Conservation (phyloP, 2,113 vertebrate genomes). For the Gasterosteus nipponicus region DNA sequence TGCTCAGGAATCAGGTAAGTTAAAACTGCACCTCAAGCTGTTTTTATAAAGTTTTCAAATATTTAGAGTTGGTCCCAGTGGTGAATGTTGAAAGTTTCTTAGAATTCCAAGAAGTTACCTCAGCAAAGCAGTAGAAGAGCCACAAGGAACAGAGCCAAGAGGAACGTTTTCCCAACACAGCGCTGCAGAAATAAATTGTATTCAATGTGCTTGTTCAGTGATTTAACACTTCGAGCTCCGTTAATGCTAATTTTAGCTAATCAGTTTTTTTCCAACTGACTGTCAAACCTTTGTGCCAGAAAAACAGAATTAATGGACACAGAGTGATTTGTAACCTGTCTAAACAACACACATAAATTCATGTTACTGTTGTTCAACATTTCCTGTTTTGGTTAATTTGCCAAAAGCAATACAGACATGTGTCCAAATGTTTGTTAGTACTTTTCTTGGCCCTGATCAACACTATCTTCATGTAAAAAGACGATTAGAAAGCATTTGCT, state of each 20-base stretch:
- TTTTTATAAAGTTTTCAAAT: neutral
- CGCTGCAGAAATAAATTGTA: constrained; percentile 9
- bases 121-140: neutral
- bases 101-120: constrained; percentile 8
- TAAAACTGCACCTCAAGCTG: neutral
- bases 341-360: neutral
- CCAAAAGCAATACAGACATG: neutral
- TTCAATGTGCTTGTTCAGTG: neutral
- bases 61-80: constrained; percentile 12
- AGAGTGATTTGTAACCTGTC: neutral
- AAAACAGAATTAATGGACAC: constrained; percentile 2
- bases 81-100: neutral
- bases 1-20: constrained; percentile 92
- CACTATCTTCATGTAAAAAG: neutral
- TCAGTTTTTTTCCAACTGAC: constrained; percentile 14
- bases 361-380: neutral
- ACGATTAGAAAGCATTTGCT: neutral
- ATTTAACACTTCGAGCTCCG: neutral
- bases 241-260: constrained; percentile 7
- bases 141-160: neutral
- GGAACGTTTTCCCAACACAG: neutral
- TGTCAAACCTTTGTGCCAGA: neutral
- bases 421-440: neutral
- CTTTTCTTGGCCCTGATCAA: neutral
- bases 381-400: neutral